A percentile compares a stretch with the other conserved stretches of the same genome.
These are phyloP conservation scores for Lumbricus terrestris DNA, from an alignment of 2,888 invertebrate genomes.

Conservation along the genomic window DNA sequence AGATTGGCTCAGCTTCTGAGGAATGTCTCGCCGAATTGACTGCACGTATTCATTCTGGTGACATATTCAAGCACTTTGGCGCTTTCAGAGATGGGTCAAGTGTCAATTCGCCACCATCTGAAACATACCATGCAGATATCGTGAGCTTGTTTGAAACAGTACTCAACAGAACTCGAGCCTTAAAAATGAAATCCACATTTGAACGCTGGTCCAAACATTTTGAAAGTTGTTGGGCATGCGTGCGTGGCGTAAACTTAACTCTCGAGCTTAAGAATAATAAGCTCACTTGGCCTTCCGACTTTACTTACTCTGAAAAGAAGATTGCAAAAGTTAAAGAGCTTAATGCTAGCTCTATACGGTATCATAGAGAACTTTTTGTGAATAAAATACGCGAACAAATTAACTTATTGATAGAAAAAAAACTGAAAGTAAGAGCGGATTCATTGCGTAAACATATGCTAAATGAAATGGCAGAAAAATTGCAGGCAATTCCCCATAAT, in stretches of 20 bases:
- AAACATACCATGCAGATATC: too few species aligned
- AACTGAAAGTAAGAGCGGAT: neutral
- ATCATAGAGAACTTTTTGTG: neutral
- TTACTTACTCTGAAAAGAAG: neutral
- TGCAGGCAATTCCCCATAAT: too few species aligned
- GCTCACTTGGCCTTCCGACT: neutral
- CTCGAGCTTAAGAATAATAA: neutral
- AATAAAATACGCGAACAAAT: neutral
- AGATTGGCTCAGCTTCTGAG: neutral
- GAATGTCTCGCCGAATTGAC: neutral
- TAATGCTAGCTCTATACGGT: neutral
- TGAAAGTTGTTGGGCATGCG: neutral
- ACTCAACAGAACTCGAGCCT: neutral
- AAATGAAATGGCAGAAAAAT: too few species aligned
- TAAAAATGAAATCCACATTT: neutral
- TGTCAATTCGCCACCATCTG: too few species aligned
- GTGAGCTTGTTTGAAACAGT: too few species aligned
- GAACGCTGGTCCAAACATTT: neutral
- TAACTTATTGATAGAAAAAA: neutral
- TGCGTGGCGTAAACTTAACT: neutral
- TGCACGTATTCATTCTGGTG: neutral
- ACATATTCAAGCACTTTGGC: too few species aligned
- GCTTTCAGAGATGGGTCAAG: too few species aligned
- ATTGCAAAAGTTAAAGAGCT: neutral
- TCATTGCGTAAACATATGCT: neutral